Base-by-base conservation (phyloP, 2,113 vertebrate genomes). In the Acanthisitta chloris region DNA sequence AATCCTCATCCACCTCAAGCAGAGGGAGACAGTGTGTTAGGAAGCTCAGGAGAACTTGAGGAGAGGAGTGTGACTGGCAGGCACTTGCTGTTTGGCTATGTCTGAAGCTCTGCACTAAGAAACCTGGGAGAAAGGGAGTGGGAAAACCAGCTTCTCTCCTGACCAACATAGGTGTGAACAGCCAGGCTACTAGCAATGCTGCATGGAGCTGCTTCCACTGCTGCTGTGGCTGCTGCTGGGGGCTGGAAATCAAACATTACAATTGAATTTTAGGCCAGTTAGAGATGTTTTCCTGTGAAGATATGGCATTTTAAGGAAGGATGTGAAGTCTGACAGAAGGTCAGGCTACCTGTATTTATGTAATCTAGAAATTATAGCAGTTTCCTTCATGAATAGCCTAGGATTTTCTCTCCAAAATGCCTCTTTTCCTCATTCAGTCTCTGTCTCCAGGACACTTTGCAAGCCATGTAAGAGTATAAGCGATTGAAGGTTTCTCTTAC, bases 31-130 rank as follows among this genome's bases (percentile, higher is more conserved):
- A 69, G 48, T 2, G 1, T 2, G 12, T 8, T 58, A 46, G 28
- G 46, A 70, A 86, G 36, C 17, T 70, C 55, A 16, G 65, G 52
- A 64, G n/a, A 15, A 52, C 24, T 24, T 42, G n/a, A 13, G 20
- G 5, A 80, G 36, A 24, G 24, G 2, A 81, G 4, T 0, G 8
- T 0, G 10, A 25, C 21, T 1, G 0, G 14, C 36, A 10, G 40
- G 9, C 0, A 1, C 52, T 42, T 59, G 9, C 26, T 58, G 34
- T 65, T 81, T 78, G 51, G 23, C 15, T 57, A 0, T 15, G 6
- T 36, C 25, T 51, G 38, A 49, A 52, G 46, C 23, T 49, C 65
- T 29, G 26, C 51, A 23, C 38, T 54, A 24, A 34, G 45, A 48
- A 58, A 82, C 1, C 1, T 18, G 23, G 23, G 34, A 66, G 31